Percentiles rank a stretch among this genome's conserved stretches.
These are phyloP conservation scores for Masnerella sp. DNA, from an alignment of 2,888 invertebrate species.

Conservation along the genomic window DNA sequence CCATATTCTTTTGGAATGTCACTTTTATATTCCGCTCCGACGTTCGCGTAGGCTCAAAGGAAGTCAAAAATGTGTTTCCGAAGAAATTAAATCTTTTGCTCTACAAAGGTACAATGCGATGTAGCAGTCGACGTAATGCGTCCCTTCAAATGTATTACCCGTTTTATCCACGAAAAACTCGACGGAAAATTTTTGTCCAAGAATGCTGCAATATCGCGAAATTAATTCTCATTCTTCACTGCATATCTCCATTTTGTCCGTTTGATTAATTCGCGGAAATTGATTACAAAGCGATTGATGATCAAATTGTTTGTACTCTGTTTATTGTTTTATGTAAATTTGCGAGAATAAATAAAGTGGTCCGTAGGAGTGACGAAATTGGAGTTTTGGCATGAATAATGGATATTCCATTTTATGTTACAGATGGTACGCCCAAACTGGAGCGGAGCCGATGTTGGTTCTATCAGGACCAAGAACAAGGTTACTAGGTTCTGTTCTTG, in stretches of 20 bases:
- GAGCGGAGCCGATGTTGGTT: slow-evolving; percentile 82
- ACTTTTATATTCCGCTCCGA: slow-evolving; percentile 38
- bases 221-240: no score
- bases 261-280: no score
- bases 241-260: no score
- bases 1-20: slow-evolving; percentile 50
- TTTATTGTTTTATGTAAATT: neutral
- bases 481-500: slow-evolving; percentile 83
- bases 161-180: neutral
- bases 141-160: slow-evolving; percentile 14
- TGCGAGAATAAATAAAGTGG: no score
- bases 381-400: slow-evolving; percentile 9
- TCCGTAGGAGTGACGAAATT: neutral
- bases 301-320: no score
- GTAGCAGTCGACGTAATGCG: slow-evolving; percentile 12
- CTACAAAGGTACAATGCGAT: slow-evolving; percentile 22
- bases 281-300: no score
- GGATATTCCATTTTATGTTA: slow-evolving; percentile 47
- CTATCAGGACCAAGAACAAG: slow-evolving; percentile 83
- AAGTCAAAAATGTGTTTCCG: slow-evolving; percentile 45
- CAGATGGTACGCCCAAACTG: slow-evolving; percentile 85
- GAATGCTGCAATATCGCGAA: neutral
- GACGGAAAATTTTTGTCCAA: neutral
- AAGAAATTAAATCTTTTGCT: slow-evolving; percentile 49
- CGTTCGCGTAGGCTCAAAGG: slow-evolving; percentile 35